Evolutionary conservation across 2,888 invertebrate genomes (phyloP).

Genomic region (Ectemnius continuus): DNA sequence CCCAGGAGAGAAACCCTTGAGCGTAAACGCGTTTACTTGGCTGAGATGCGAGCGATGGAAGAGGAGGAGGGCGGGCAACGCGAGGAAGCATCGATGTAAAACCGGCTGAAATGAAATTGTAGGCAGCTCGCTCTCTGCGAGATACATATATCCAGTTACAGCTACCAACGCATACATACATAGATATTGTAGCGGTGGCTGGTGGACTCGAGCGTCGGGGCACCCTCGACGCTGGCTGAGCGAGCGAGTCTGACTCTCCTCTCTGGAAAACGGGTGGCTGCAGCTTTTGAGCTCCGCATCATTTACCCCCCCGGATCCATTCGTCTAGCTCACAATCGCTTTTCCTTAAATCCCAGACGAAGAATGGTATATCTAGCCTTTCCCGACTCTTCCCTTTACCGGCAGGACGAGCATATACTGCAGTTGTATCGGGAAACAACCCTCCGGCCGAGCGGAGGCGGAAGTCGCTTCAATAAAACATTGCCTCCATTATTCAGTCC

Average conservation of each 20-base stretch:
- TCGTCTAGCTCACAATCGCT: slow-evolving; percentile 39
- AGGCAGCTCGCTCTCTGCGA: slow-evolving; percentile 27
- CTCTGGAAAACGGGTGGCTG: slow-evolving; percentile 32
- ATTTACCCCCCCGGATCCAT: slow-evolving; percentile 35
- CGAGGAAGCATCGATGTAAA: background rate
- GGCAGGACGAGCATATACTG: background rate
- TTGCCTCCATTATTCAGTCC: background rate
- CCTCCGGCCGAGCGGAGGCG: background rate
- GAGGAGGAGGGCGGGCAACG: background rate
- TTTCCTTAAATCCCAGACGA: slow-evolving; percentile 37
- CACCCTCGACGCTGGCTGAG: slow-evolving; percentile 22
- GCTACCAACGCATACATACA: slow-evolving; percentile 39
- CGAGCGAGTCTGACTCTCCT: background rate
- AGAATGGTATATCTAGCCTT: background rate
- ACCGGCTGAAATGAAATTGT: slow-evolving; percentile 29
- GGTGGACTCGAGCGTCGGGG: slow-evolving; percentile 8
- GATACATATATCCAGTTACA: slow-evolving; percentile 38
- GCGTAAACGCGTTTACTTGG: too few species aligned
- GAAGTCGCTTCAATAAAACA: slow-evolving; percentile 3
- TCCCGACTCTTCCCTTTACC: background rate
- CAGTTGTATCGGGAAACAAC: background rate
- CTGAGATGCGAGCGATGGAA: too few species aligned
- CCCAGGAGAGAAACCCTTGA: too few species aligned
- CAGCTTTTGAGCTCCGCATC: slow-evolving; percentile 20
- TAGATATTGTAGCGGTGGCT: background rate